A percentile compares a stretch with the other conserved stretches of the same genome.
Conservation (phyloP, 2,888 invertebrate species). For the Rhagium mordax region DNA sequence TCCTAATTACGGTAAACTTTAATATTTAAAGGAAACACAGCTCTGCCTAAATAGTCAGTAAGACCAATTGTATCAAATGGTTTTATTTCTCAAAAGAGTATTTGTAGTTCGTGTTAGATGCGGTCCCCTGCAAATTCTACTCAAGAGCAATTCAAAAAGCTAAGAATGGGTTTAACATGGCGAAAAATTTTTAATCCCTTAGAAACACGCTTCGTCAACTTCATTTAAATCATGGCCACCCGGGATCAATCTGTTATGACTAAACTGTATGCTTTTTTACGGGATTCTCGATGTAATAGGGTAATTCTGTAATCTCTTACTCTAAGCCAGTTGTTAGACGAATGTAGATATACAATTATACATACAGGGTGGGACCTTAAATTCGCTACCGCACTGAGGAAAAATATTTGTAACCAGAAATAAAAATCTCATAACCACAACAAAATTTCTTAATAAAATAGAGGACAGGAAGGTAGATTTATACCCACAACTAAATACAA, state of each 20-base stretch:
- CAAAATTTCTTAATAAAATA: too few relatives aligned
- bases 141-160: constrained; percentile 53
- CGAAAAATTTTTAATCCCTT: constrained; percentile 58
- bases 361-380: too few relatives aligned
- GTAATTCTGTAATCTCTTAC: constrained; percentile 40
- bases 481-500: too few relatives aligned
- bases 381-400: too few relatives aligned
- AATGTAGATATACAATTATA: background rate
- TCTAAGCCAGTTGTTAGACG: constrained; percentile 2
- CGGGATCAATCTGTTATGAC: constrained; percentile 51
- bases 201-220: constrained; percentile 59
- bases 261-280: constrained; percentile 47
- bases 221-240: constrained; percentile 60
- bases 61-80: constrained; percentile 38
- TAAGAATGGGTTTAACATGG: constrained; percentile 55
- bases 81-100: constrained; percentile 47
- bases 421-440: too few relatives aligned
- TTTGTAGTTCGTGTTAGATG: constrained; percentile 62
- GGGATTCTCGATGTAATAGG: constrained; percentile 45
- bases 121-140: constrained; percentile 56
- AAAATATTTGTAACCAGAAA: too few relatives aligned
- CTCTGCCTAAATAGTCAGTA: constrained; percentile 24
- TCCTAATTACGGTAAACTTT: background rate
- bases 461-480: too few relatives aligned
- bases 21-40: background rate